Evolutionary conservation across 2,797 vertebrate genomes (phyloP).

Genomic region (Cryptoblepharus egeriae): DNA sequence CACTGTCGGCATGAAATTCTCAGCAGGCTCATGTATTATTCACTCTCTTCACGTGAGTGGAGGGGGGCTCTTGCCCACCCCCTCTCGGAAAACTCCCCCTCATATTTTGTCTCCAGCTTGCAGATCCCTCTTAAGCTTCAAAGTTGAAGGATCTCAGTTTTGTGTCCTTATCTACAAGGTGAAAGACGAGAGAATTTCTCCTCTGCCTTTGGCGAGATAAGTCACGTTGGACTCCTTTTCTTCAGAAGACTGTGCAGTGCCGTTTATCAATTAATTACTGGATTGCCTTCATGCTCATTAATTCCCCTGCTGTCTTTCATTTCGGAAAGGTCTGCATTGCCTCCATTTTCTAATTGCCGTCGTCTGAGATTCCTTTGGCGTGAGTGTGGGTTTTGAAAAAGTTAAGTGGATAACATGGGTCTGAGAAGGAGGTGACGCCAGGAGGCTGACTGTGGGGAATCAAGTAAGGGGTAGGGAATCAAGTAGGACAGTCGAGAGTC

Average conservation of each 20-base stretch:
- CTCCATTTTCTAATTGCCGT: slow-evolving; percentile 46
- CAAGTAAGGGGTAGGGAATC: no score
- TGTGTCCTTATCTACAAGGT: slow-evolving; percentile 69
- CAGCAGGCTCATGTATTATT: neutral
- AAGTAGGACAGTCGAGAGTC: neutral
- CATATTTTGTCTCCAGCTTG: slow-evolving; percentile 30
- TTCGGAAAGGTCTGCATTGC: slow-evolving; percentile 48
- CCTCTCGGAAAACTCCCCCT: no score
- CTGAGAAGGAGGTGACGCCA: neutral
- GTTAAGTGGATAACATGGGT: slow-evolving; percentile 38
- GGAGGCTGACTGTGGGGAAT: neutral
- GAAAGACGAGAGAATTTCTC: slow-evolving; percentile 62
- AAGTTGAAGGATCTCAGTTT: neutral
- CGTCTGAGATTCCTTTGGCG: slow-evolving; percentile 3
- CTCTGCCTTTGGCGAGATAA: slow-evolving; percentile 64
- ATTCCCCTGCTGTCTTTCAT: slow-evolving; percentile 60
- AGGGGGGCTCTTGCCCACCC: neutral
- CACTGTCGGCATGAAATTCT: neutral
- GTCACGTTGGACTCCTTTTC: slow-evolving; percentile 60
- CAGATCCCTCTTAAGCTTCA: slow-evolving; percentile 34
- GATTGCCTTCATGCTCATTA: slow-evolving; percentile 58
- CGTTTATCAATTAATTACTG: slow-evolving; percentile 74
- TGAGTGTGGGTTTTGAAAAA: slow-evolving; percentile 39
- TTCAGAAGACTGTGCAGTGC: slow-evolving; percentile 62
- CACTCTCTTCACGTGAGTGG: neutral